Evolutionary conservation across 2,888 invertebrate species (phyloP), one percentile per base, ranked within the genome.

Genomic region (Hemithea aestivaria): DNA sequence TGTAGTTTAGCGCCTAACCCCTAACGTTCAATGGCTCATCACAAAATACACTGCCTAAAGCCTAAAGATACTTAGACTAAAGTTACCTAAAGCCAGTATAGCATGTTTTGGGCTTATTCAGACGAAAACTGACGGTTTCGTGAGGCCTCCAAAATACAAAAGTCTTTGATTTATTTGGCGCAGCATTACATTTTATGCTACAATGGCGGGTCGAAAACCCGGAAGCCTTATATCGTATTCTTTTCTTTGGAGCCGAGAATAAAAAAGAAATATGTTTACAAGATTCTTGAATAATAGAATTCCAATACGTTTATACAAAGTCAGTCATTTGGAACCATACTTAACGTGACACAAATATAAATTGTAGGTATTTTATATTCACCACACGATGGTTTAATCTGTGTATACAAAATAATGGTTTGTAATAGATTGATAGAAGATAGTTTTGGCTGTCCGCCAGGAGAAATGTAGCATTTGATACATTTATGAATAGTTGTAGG

Each of bases 81-180:
- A n/a, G n/a, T n/a, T n/a, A n/a, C n/a, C n/a, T n/a, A n/a, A 16
- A 2, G 16, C 16, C 16, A 29, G 23, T 26, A 29, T 29, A 36
- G 30, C 30, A 21, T 35, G 32, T 43, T 43, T 45, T 33, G 6
- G 27, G 27, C 34, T 34, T 25, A 45, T 23, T 45, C 23, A 40
- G 10, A 30, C 33, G 35, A 12, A 41, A 40, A 37, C 21, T 25
- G 23, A 32, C 40, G 27, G 37, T 45, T 42, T 36, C 28, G 10
- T 9, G 20, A 32, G 29, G 16, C 32, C 40, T 37, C 25, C 20
- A 10, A 27, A 40, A 48, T 41, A 44, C 44, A 39, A 43, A 40
- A 36, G 20, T 33, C 10, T 20, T 37, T 47, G 48, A 44, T 48
- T 48, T 48, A 48, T 44, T 41, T 35, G 32, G 12, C 16, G 20